phyloP scores from a whole-genome alignment of 2,888 invertebrate genomes.

The Rhodophaea formosa region DNA sequence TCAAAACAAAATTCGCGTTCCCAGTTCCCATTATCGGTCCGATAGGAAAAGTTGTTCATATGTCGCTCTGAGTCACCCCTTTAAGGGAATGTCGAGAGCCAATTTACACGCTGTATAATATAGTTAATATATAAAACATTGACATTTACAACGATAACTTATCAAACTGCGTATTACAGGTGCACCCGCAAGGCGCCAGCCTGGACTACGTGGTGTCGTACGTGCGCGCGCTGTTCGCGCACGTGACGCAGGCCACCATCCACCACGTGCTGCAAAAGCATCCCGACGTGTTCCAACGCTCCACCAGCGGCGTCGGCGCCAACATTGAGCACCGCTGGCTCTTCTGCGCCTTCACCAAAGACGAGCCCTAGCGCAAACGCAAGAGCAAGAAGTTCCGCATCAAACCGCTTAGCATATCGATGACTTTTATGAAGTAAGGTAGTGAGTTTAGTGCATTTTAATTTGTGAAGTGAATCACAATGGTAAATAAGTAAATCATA shows the following conservation, averaged over 20 bases:
- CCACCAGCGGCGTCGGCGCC: constrained; percentile 90
- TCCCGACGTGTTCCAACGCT: constrained; percentile 89
- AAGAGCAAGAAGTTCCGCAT: constrained; percentile 18
- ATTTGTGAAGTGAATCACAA: neutral
- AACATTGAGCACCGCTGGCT: constrained; percentile 93
- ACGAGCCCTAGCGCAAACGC: constrained; percentile 26
- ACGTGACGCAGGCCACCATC: constrained; percentile 86
- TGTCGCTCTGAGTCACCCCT: too few species aligned
- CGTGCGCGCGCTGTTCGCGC: constrained; percentile 89
- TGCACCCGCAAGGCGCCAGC: constrained; percentile 96
- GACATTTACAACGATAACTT: too few species aligned
- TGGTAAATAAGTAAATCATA: neutral
- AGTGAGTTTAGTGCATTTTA: neutral
- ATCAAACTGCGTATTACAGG: constrained; percentile 61
- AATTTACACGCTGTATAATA: too few species aligned
- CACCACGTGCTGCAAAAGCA: constrained; percentile 89
- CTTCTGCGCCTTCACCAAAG: constrained; percentile 85
- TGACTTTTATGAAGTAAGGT: constrained; percentile 26
- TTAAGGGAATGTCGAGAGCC: too few species aligned
- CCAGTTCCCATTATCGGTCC: too few species aligned
- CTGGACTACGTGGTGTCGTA: constrained; percentile 95
- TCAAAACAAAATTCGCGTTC: too few species aligned
- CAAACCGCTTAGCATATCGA: constrained; percentile 34
- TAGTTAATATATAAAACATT: too few species aligned
- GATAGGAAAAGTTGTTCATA: too few species aligned